phyloP scores from a whole-genome alignment of 2,113 vertebrate genomes.

The Lophotis ruficrista region DNA sequence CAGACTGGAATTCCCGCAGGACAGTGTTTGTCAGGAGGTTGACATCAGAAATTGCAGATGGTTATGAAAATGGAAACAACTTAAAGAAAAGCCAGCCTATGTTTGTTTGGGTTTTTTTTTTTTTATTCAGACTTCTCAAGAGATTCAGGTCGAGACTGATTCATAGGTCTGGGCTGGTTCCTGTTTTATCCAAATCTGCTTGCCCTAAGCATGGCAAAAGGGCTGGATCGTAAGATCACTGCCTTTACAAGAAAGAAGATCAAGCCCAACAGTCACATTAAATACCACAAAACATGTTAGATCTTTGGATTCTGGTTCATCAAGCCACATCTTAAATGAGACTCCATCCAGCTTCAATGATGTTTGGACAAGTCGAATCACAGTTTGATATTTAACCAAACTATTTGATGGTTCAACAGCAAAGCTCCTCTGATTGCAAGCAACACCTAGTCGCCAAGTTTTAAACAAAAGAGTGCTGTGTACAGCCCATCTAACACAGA shows the following conservation, averaged over 20 bases:
- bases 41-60: not conserved
- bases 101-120: not conserved
- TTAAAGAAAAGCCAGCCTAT: not conserved
- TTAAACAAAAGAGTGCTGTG: not conserved
- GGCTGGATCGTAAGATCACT: not conserved
- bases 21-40: not conserved
- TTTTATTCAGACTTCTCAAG: not conserved
- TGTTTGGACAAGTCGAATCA: constrained; percentile 6
- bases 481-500: fast-evolving
- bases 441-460: not conserved
- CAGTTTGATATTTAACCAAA: constrained; percentile 23
- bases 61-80: not conserved
- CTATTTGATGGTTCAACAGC: constrained; percentile 14
- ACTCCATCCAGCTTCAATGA: not conserved
- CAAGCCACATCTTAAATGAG: not conserved
- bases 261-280: not conserved
- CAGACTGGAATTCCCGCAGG: constrained; percentile 27
- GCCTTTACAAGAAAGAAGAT: not conserved
- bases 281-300: not conserved
- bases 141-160: not conserved
- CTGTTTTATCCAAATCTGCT: not conserved
- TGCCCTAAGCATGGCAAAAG: not conserved
- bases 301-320: not conserved
- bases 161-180: not conserved
- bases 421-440: not conserved